Evolutionary conservation across 2,888 invertebrate species (phyloP).

Genomic region (Agrotis puta): DNA sequence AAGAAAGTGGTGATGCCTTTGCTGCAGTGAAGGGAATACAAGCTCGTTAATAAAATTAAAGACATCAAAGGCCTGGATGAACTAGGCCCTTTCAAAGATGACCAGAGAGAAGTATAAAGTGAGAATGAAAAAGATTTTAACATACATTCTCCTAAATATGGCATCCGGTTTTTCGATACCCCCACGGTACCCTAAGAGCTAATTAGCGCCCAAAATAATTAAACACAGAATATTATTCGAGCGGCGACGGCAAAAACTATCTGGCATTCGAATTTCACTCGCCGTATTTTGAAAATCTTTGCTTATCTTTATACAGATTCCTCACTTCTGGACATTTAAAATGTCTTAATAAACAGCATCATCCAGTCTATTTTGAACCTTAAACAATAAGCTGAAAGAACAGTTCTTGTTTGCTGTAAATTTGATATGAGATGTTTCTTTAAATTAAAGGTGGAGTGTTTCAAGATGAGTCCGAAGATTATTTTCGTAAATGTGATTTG

Average conservation of each 20-base stretch:
- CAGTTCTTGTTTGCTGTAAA: neutral
- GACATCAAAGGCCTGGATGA: too few relatives aligned
- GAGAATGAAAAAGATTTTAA: neutral
- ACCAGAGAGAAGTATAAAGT: too few relatives aligned
- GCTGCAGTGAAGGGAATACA: too few relatives aligned
- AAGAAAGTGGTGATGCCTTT: too few relatives aligned
- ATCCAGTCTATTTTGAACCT: conserved; percentile 26
- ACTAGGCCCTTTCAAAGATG: too few relatives aligned
- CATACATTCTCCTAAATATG: neutral
- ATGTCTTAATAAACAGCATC: conserved; percentile 52
- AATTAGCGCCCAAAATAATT: conserved; percentile 87
- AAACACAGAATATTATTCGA: conserved; percentile 81
- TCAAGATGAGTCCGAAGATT: conserved; percentile 86
- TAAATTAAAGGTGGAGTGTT: conserved; percentile 80
- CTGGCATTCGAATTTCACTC: conserved; percentile 84
- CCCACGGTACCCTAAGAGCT: conserved; percentile 73
- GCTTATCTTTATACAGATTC: conserved; percentile 82
- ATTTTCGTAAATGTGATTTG: conserved; percentile 78
- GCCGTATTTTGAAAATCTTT: conserved; percentile 89
- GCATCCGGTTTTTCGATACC: conserved; percentile 16
- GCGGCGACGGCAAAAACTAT: conserved; percentile 83
- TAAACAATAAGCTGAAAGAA: conserved; percentile 10
- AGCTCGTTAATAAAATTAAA: too few relatives aligned
- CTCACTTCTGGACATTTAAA: conserved; percentile 59
- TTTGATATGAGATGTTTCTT: conserved; percentile 54